phyloP scores from a whole-genome alignment of 2,888 invertebrate genomes.

The Phragmatobia fuliginosa region DNA sequence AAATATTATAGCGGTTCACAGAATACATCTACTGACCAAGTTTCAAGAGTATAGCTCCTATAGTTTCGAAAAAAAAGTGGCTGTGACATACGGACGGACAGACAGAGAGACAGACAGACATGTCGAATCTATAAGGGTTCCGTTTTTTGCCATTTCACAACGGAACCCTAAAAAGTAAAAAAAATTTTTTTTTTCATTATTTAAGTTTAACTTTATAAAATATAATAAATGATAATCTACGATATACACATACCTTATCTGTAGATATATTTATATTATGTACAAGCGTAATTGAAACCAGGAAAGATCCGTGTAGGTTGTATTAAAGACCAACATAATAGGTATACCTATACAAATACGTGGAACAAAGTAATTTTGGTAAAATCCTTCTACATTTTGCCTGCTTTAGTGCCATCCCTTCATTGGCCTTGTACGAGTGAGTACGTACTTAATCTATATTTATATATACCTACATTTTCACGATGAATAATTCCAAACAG shows the following conservation, averaged over 20 bases:
- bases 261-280: background rate
- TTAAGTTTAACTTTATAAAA: too few species aligned
- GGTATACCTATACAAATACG: conserved; percentile 8
- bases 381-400: conserved; percentile 27
- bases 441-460: conserved; percentile 43
- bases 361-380: conserved; percentile 15
- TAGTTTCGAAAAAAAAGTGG: too few species aligned
- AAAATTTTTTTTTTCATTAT: too few species aligned
- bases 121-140: too few species aligned
- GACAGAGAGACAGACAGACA: too few species aligned
- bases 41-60: too few species aligned
- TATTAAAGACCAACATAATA: background rate
- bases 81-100: too few species aligned
- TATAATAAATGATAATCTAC: too few species aligned
- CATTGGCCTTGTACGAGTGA: conserved; percentile 37
- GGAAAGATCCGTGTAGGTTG: background rate
- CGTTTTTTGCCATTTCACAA: too few species aligned
- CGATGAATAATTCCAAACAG: background rate
- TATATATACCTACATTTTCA: conserved; percentile 10
- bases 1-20: too few species aligned
- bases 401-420: conserved; percentile 31
- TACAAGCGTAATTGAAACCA: background rate
- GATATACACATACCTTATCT: background rate
- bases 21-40: too few species aligned
- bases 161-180: too few species aligned